phyloP scores from a whole-genome alignment of 2,888 invertebrate genomes.

The Girardia tigrina region DNA sequence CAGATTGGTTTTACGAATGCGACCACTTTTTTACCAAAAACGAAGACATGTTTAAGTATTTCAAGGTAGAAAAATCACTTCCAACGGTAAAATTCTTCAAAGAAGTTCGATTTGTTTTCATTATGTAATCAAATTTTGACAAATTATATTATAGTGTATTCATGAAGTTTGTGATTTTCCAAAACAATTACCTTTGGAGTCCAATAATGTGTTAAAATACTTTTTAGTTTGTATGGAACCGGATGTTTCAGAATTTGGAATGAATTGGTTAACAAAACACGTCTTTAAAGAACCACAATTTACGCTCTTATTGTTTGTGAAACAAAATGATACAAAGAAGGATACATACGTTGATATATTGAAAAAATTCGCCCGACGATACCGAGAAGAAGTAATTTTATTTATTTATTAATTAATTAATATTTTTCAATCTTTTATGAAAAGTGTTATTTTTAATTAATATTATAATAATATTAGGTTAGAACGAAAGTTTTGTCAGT shows the following conservation, averaged over 20 bases:
- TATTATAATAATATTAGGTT: too few species aligned
- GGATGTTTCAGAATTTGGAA: not conserved
- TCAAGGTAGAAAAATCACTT: not conserved
- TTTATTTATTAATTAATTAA: too few species aligned
- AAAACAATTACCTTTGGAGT: slow-evolving; percentile 1
- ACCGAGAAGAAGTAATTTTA: slow-evolving; percentile 5
- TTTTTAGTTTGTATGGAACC: slow-evolving; percentile 13
- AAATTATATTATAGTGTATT: not conserved
- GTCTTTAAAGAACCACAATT: not conserved
- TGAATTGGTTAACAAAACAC: slow-evolving; percentile 9
- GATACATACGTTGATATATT: not conserved
- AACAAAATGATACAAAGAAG: not conserved
- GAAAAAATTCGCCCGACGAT: slow-evolving; percentile 11
- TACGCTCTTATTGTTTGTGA: not conserved
- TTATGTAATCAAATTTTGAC: too few species aligned
- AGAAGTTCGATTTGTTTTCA: not conserved
- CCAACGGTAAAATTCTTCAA: slow-evolving; percentile 3
- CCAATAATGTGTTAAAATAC: not conserved
- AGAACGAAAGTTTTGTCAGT: too few species aligned
- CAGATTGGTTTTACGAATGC: slow-evolving; percentile 15
- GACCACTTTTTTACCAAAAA: not conserved
- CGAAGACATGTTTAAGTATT: not conserved
- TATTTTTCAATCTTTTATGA: too few species aligned
- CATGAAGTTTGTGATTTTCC: slow-evolving; percentile 14
- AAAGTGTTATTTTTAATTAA: too few species aligned